phyloP scores from a whole-genome alignment of 2,888 invertebrate genomes.

The Aporophyla nigra region DNA sequence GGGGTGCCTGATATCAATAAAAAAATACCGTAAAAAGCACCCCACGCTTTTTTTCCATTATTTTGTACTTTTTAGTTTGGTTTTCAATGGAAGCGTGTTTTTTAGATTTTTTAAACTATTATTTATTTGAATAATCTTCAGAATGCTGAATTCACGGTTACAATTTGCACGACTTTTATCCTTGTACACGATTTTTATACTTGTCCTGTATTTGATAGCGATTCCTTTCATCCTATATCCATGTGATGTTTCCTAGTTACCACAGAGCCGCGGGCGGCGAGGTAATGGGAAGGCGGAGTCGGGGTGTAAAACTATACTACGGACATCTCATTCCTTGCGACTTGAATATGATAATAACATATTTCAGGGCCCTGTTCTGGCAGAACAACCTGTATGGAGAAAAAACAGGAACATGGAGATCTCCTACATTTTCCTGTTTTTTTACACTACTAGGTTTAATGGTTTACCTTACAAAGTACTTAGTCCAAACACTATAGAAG shows the following conservation, averaged over 20 bases:
- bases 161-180: too few species aligned
- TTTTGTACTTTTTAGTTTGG: too few species aligned
- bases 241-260: conserved; percentile 69
- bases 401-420: conserved; percentile 27
- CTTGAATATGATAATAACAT: conserved; percentile 86
- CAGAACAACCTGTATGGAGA: conserved; percentile 38
- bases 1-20: too few species aligned
- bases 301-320: conserved; percentile 80
- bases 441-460: too few species aligned
- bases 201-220: conserved; percentile 28
- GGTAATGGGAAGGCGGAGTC: conserved; percentile 87
- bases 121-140: too few species aligned
- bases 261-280: conserved; percentile 79
- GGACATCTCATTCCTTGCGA: conserved; percentile 83
- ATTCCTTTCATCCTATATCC: conserved; percentile 48
- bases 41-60: too few species aligned
- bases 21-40: too few species aligned
- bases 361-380: conserved; percentile 73
- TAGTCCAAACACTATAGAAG: background rate
- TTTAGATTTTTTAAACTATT: too few species aligned
- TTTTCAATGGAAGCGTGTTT: too few species aligned
- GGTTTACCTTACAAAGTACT: background rate
- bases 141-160: too few species aligned
- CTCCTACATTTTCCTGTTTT: background rate
- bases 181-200: too few species aligned